phyloP scores from a whole-genome alignment of 2,113 vertebrate genomes.

The Cynoglossus semilaevis region DNA sequence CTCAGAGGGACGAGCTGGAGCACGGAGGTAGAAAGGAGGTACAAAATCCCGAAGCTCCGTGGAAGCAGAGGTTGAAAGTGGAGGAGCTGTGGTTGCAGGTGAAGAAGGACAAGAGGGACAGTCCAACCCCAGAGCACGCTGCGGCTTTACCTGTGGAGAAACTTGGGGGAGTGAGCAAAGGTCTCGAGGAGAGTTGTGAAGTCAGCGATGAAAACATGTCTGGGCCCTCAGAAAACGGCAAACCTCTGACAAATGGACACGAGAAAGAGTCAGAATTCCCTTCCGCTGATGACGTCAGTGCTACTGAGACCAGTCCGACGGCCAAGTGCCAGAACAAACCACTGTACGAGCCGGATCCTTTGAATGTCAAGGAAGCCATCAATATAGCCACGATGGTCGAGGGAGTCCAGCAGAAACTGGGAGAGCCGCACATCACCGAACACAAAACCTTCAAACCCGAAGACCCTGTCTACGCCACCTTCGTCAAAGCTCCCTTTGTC shows the following conservation, averaged over 20 bases:
- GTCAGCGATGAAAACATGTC: neutral
- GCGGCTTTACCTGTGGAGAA: neutral
- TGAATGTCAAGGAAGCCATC: constrained; percentile 43
- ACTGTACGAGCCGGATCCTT: constrained; percentile 12
- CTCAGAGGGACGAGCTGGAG: constrained; percentile 49
- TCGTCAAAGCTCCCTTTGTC: constrained; percentile 76
- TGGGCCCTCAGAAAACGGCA: neutral
- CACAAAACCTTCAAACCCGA: constrained; percentile 70
- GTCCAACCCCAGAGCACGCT: neutral
- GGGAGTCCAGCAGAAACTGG: constrained; percentile 67
- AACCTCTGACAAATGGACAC: constrained; percentile 48
- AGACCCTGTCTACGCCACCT: constrained; percentile 51
- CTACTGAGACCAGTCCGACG: neutral
- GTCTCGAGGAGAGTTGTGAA: neutral
- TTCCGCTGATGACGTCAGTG: neutral
- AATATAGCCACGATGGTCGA: constrained; percentile 38
- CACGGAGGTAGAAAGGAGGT: constrained; percentile 1
- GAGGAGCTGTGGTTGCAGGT: constrained; percentile 66
- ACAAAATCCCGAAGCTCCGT: constrained; percentile 53
- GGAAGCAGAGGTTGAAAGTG: constrained; percentile 77
- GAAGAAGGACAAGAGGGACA: constrained; percentile 36
- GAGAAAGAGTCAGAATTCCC: constrained; percentile 4
- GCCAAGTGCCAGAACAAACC: constrained; percentile 15
- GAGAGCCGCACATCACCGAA: constrained; percentile 75
- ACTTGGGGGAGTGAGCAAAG: neutral